Evolutionary conservation across 2,113 vertebrate species (phyloP), one percentile per base, ranked within the genome.

Genomic region (Charina bottae): DNA sequence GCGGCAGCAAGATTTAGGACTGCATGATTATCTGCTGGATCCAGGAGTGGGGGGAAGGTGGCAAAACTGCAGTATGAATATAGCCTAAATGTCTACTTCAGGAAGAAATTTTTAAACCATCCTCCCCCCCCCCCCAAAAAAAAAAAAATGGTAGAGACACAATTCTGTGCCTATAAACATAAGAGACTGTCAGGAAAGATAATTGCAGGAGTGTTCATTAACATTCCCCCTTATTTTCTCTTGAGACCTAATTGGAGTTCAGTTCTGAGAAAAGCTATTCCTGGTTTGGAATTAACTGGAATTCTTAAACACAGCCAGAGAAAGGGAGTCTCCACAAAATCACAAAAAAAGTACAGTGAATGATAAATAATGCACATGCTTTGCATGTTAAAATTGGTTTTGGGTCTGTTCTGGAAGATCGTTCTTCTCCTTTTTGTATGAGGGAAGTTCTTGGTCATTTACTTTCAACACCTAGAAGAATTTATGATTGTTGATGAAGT

Each of bases 321-420:
- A 42, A 86, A 59, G 56, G 60, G 23, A 54, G 59, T 49, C 24
- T 87, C 4, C 49, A 56, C 33, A 24, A 24, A 21, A 15, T 93
- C 56, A 64, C 26, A 90, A 19, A 42, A 26, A 60, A n/a, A 78
- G n/a, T 4, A 23, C 68, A 62, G 55, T 60, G 28, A 49, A 88
- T 72, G 33, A 72, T 72, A 72, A 89, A 84, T 84, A 89, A 92
- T 92, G 72, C 12, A 72, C n/a, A 19, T 10, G 11, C 13, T 28
- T 83, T 23, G n/a, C 49, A 88, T 62, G 46, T 62, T 64, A 88
- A 62, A 84, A 33, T 83, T 88, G 15, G 64, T 84, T 83, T 84
- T 88, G 13, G 42, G 26, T n/a, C 28, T 46, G 5, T 58, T 62
- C 33, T 64, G 24, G 55, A 46, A 84, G 64, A 56, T 59, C 33